A percentile compares a stretch with the other conserved stretches of the same genome.
Evolutionary conservation across 2,113 vertebrate species (phyloP).

Genomic region (Zosterops borbonicus): DNA sequence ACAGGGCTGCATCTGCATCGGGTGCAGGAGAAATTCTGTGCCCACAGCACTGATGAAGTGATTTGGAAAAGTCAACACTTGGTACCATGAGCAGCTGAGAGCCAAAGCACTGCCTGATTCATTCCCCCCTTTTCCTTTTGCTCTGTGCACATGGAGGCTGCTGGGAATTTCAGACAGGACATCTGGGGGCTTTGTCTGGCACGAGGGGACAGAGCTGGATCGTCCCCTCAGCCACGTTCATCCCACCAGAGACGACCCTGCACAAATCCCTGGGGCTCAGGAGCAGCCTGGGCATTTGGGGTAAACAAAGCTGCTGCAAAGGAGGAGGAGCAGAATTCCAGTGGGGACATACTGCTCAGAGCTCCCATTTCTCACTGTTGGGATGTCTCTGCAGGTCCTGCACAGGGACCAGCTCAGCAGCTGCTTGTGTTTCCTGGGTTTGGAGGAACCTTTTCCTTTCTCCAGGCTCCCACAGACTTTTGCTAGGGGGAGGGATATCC

Average conservation of each 20-base stretch:
- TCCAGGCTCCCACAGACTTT: neutral
- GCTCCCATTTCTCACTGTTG: neutral
- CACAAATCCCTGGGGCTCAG: neutral
- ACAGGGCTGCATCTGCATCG: neutral
- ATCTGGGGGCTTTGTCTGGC: neutral
- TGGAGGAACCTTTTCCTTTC: neutral
- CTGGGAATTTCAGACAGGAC: neutral
- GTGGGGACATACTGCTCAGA: neutral
- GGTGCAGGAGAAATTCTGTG: neutral
- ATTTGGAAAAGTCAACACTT: neutral
- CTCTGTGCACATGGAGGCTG: neutral
- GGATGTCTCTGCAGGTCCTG: neutral
- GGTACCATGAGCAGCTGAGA: neutral
- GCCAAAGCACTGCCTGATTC: neutral
- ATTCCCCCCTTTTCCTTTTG: neutral
- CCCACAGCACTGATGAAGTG: neutral
- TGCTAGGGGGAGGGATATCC: neutral
- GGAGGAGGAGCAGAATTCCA: neutral
- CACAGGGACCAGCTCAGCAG: neutral
- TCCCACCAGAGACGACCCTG: rapidly evolving
- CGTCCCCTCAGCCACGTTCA: neutral
- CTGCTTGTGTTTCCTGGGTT: neutral
- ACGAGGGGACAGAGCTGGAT: neutral
- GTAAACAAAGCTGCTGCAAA: neutral
- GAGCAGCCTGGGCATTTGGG: neutral